These are phyloP conservation scores for Noturus placidus DNA, from an alignment of 2,113 vertebrate genomes.

Conservation along the genomic window DNA sequence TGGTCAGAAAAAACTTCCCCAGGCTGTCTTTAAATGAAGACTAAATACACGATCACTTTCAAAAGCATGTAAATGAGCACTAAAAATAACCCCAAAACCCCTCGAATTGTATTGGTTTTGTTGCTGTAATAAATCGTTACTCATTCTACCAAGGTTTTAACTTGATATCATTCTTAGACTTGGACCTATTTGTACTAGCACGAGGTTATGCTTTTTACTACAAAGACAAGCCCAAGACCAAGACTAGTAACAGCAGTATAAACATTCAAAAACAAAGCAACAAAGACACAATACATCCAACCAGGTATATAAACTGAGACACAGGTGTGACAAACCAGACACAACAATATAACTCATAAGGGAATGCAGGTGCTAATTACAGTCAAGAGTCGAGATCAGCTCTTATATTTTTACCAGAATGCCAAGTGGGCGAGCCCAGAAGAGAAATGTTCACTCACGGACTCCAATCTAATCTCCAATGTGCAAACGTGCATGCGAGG, in stretches of 20 bases:
- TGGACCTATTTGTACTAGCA: background rate
- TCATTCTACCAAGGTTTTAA: background rate
- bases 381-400: background rate
- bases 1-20: background rate
- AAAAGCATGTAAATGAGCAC: background rate
- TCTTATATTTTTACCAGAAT: background rate
- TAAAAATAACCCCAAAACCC: background rate
- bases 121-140: background rate
- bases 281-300: background rate
- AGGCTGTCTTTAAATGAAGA: background rate
- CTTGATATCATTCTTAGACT: background rate
- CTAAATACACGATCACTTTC: background rate
- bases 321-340: background rate
- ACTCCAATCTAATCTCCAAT: background rate
- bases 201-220: background rate
- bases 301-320: background rate
- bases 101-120: background rate
- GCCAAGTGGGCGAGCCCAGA: background rate
- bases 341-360: constrained; percentile 12
- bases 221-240: background rate
- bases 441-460: background rate
- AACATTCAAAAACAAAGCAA: background rate
- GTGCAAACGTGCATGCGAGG: background rate
- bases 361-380: constrained; percentile 17
- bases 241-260: background rate